Conservation (phyloP, 2,113 vertebrate genomes). For the Cheirogaleus medius region DNA sequence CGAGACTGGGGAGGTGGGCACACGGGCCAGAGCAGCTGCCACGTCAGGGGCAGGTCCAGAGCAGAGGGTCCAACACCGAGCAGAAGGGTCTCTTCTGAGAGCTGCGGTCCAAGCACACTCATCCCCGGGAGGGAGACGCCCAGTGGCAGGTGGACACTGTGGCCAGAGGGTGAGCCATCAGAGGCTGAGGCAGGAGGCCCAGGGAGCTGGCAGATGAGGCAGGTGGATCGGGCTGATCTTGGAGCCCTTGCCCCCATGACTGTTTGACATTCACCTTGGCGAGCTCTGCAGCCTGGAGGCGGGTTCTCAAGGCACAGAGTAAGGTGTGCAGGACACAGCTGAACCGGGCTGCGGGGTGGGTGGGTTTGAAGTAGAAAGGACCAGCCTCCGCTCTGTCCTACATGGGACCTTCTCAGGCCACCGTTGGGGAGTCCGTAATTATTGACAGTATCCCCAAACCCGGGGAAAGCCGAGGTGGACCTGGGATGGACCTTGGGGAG, state of each 20-base stretch:
- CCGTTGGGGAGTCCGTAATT: rapidly evolving
- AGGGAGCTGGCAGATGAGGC: rapidly evolving
- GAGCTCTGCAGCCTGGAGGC: not conserved
- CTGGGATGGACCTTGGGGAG: not conserved
- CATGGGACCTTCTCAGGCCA: rapidly evolving
- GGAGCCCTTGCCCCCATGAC: rapidly evolving
- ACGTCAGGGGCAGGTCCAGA: not conserved
- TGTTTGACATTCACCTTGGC: not conserved
- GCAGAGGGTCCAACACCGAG: not conserved
- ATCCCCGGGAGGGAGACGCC: not conserved
- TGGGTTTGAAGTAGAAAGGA: no score
- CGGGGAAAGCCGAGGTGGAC: no score
- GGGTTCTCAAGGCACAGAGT: not conserved
- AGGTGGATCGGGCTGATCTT: not conserved
- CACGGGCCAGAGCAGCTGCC: not conserved
- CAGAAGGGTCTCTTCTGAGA: not conserved
- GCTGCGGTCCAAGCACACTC: rapidly evolving
- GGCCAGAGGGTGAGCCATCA: not conserved
- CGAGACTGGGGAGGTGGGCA: not conserved
- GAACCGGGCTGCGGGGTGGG: rapidly evolving
- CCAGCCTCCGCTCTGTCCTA: rapidly evolving
- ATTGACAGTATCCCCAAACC: rapidly evolving
- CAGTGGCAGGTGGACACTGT: rapidly evolving
- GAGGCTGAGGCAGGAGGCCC: not conserved
- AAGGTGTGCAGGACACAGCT: not conserved